Evolutionary conservation across 2,888 invertebrate species (phyloP).

Genomic region (Rhagonycha lutea): DNA sequence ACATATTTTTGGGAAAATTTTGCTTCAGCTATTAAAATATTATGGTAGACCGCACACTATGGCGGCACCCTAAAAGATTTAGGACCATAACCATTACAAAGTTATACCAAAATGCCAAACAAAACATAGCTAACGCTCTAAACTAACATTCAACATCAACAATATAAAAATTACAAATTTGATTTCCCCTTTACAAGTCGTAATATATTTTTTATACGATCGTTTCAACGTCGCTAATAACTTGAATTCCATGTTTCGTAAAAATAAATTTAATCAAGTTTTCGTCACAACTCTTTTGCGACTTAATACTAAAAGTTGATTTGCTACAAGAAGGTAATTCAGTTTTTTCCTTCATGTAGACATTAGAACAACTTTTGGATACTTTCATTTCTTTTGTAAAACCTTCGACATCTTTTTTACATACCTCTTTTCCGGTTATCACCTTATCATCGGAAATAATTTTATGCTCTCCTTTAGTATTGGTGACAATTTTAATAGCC

Average conservation of each 20-base stretch:
- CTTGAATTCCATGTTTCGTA: constrained; percentile 78
- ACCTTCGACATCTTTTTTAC: constrained; percentile 51
- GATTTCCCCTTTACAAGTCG: not conserved
- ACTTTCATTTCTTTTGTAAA: constrained; percentile 47
- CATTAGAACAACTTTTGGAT: constrained; percentile 51
- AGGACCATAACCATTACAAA: not conserved
- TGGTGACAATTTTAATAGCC: constrained; percentile 73
- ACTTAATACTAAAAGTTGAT: constrained; percentile 56
- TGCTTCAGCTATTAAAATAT: too few species aligned
- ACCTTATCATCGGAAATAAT: constrained; percentile 38
- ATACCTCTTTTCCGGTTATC: constrained; percentile 29
- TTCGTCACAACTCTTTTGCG: constrained; percentile 55
- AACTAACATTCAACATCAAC: not conserved
- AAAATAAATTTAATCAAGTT: constrained; percentile 71
- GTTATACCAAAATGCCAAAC: not conserved
- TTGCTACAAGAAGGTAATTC: constrained; percentile 38
- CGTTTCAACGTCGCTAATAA: constrained; percentile 79
- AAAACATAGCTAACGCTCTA: not conserved
- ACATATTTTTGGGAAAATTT: too few species aligned
- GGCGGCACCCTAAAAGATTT: too few species aligned
- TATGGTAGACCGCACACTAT: too few species aligned
- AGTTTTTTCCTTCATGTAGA: constrained; percentile 37
- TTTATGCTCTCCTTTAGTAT: constrained; percentile 54
- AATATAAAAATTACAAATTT: not conserved
- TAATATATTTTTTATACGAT: constrained; percentile 57